Evolutionary conservation across 2,888 invertebrate species (phyloP), one percentile per base, ranked within the genome.

Genomic region (Ethmia dodecea): DNA sequence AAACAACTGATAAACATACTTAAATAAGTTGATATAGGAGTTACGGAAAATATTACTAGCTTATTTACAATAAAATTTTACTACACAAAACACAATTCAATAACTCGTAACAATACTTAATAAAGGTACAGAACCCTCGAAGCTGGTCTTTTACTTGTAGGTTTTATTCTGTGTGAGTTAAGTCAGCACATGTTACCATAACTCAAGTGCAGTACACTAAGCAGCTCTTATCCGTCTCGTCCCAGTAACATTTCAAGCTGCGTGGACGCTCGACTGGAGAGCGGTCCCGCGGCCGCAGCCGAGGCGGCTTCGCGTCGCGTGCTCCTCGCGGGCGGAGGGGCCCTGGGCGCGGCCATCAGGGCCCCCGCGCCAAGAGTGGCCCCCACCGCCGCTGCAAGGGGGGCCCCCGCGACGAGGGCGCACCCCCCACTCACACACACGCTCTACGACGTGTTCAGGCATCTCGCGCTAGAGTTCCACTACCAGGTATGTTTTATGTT

Each of bases 231-330:
- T n/a, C n/a, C n/a, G n/a, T n/a, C n/a, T 18, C 29, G 15, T 25
- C 25, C 18, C 43, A 74, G 70, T 48, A 74, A 70, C 53, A 72
- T 84, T 33, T 83, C 84, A 8, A 58, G 60, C n/a, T 84, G 81
- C 60, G 66, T 69, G 49, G 83, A 84, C 60, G 71, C 73, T 8
- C 89, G 97, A 28, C 76, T 96, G 25, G 95, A 96, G 60, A 89
- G 90, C 45, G 94, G 94, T 0, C 95, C 8, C 94, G 94, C 52
- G 89, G 91, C 20, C 89, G 91, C 94, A 12, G 96, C 96, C 68
- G 91, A 94, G 28, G 88, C 90, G 27, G 79, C 94, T 11, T 84
- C 95, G 15, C 89, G 93, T 40, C 89, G 93, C 56, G 87, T 93
- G 45, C 88, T 92, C 30, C 89, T 92, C 24, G 83, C 90, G 15